phyloP scores from a whole-genome alignment of 2,113 vertebrate species.

The Channa argus region DNA sequence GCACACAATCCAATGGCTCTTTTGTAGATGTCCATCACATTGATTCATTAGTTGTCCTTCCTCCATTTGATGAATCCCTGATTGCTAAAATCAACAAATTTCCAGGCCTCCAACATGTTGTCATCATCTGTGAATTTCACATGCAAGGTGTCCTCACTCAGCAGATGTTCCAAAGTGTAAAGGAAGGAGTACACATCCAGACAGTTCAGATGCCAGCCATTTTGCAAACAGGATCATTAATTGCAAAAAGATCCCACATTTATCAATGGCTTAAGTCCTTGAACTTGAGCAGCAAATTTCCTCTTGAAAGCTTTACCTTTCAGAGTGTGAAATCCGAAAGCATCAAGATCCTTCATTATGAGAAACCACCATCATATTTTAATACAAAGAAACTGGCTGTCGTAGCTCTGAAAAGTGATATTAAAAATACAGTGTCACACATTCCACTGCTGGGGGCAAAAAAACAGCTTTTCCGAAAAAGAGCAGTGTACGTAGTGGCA shows the following conservation, averaged over 20 bases:
- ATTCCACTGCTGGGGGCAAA: constrained; percentile 73
- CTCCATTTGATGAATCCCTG: constrained; percentile 75
- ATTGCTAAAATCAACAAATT: constrained; percentile 68
- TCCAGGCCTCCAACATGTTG: constrained; percentile 73
- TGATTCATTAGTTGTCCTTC: constrained; percentile 82
- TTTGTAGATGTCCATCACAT: constrained; percentile 62
- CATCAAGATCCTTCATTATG: constrained; percentile 15
- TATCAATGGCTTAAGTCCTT: constrained; percentile 83
- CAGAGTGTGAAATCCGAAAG: constrained; percentile 57
- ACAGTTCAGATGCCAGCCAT: constrained; percentile 64
- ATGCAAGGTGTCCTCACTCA: constrained; percentile 42
- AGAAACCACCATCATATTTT: constrained; percentile 81
- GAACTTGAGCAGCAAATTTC: constrained; percentile 64
- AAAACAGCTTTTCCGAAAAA: constrained; percentile 80
- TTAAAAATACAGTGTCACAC: constrained; percentile 61
- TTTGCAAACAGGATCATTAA: constrained; percentile 84
- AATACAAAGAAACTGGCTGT: constrained; percentile 66
- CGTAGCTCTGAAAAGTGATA: constrained; percentile 69
- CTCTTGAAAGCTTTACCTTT: constrained; percentile 62
- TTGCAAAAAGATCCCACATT: constrained; percentile 69
- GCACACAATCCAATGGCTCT: constrained; percentile 54
- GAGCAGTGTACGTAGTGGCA: constrained; percentile 85
- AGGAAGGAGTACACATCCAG: constrained; percentile 80
- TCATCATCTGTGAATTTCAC: constrained; percentile 80
- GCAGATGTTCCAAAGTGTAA: constrained; percentile 57